Percentiles rank a stretch among this genome's conserved stretches.
These are phyloP conservation scores for Phrixothrix hirtus DNA, from an alignment of 2,888 invertebrate genomes.

Conservation along the genomic window DNA sequence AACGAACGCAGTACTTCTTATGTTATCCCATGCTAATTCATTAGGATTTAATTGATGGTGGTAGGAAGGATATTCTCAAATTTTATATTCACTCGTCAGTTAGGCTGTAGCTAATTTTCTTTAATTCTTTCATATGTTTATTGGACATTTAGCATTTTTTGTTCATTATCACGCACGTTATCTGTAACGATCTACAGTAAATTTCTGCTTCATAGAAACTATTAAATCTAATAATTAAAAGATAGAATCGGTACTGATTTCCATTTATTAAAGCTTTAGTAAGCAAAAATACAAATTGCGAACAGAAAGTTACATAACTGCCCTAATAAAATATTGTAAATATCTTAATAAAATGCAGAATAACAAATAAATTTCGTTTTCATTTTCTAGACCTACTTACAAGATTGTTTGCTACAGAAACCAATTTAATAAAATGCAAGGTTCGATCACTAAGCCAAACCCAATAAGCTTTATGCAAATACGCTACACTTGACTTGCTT, in stretches of 20 bases:
- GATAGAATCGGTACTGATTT: not conserved
- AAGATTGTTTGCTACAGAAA: conserved; percentile 26
- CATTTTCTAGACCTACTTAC: conserved; percentile 19
- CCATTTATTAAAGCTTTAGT: too few species aligned
- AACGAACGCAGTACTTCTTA: too few species aligned
- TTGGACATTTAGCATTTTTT: too few species aligned
- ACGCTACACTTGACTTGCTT: conserved; percentile 20
- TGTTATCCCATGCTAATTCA: too few species aligned
- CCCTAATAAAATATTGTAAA: conserved; percentile 10
- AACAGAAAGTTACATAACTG: not conserved
- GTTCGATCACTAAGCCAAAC: conserved; percentile 17
- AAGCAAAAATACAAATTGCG: not conserved
- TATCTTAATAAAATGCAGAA: conserved; percentile 10
- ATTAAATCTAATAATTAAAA: not conserved
- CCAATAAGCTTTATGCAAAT: conserved; percentile 26
- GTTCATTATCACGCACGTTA: too few species aligned
- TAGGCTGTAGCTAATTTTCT: too few species aligned
- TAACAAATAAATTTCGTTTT: conserved; percentile 25
- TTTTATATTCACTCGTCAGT: too few species aligned
- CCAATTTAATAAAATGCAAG: conserved; percentile 26
- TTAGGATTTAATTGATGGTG: too few species aligned
- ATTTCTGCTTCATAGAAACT: too few species aligned
- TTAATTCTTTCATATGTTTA: too few species aligned
- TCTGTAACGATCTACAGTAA: too few species aligned
- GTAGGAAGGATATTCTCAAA: too few species aligned